Evolutionary conservation across 2,888 invertebrate genomes (phyloP).

Genomic region (Chrysolina haemoptera): DNA sequence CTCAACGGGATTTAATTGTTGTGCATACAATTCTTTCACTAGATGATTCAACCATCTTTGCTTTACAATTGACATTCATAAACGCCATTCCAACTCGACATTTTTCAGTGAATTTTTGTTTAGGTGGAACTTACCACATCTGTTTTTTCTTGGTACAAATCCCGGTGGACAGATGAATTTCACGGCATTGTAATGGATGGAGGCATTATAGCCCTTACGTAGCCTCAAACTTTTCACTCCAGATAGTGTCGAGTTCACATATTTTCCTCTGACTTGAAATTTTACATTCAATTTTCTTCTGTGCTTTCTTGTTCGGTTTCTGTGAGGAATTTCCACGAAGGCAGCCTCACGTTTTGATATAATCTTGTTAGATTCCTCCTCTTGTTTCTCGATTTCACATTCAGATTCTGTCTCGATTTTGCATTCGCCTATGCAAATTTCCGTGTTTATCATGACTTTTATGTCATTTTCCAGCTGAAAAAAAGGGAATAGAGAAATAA

Average conservation of each 20-base stretch:
- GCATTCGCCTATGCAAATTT: conserved; percentile 53
- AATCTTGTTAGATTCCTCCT: conserved; percentile 61
- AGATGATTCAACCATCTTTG: too few species aligned
- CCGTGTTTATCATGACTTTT: conserved; percentile 45
- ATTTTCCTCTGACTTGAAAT: conserved; percentile 61
- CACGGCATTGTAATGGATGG: conserved; percentile 44
- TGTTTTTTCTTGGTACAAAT: conserved; percentile 71
- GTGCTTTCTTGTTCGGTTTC: conserved; percentile 50
- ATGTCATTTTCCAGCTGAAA: conserved; percentile 58
- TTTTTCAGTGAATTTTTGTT: too few species aligned
- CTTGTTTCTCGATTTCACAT: conserved; percentile 50
- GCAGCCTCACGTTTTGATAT: conserved; percentile 54
- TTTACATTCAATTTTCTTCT: conserved; percentile 59
- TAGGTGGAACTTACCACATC: conserved; percentile 72
- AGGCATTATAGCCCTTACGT: conserved; percentile 41
- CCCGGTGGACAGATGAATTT: conserved; percentile 71
- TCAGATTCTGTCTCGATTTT: conserved; percentile 49
- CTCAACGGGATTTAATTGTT: too few species aligned
- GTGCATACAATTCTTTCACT: too few species aligned
- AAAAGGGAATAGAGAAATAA: neutral
- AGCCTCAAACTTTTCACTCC: conserved; percentile 34
- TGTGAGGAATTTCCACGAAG: conserved; percentile 49
- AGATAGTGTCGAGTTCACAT: conserved; percentile 47
- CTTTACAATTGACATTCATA: too few species aligned
- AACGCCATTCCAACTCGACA: too few species aligned